Base-by-base conservation (phyloP, 2,113 vertebrate genomes). In the Lagopus muta region DNA sequence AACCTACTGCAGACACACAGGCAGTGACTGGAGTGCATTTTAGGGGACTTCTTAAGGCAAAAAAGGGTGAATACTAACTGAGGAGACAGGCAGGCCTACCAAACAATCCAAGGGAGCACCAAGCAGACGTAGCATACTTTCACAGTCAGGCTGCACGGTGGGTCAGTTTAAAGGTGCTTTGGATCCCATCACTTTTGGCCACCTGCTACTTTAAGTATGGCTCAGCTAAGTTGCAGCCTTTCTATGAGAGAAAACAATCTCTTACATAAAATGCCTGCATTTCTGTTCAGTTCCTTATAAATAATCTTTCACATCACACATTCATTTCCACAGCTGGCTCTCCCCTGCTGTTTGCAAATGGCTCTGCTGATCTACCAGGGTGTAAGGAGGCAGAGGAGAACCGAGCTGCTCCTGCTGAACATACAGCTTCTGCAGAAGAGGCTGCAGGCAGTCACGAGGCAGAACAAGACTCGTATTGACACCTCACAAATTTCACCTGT, bases 21-120 rank as follows among this genome's bases (percentile, higher is more conserved):
- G 50, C 67, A 73, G 76, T 10, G 34, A 67, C 83, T 78, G 79
- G 34, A 95, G 92, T 90, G 76, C 86, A 81, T 92, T 94, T 67
- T 8, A 30, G 76, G 80, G 15, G 42, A 57, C 86, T 70, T 88
- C 87, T 80, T 96, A 96, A 94, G 95, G 93, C 93, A 96, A 90
- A 88, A 71, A 22, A 5, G 45, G 75, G 72, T 52, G 36, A 66
- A 10, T 12, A 42, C 30, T 82, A 73, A 69, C 45, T 74, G 60
- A 70, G 54, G 64, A 50, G 64, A 36, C 54, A 76, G 74, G 58
- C 75, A 82, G 87, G 34, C 47, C 2, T 74, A 79, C 50, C 60
- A 70, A 74, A 62, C 0, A 73, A 54, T 24, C 30, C 7, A 0
- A 32, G 3, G 25, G 0, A 10, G 47, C 69, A 71, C 66, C 30